phyloP scores from a whole-genome alignment of 2,888 invertebrate species.

The Camptogramma bilineatum region DNA sequence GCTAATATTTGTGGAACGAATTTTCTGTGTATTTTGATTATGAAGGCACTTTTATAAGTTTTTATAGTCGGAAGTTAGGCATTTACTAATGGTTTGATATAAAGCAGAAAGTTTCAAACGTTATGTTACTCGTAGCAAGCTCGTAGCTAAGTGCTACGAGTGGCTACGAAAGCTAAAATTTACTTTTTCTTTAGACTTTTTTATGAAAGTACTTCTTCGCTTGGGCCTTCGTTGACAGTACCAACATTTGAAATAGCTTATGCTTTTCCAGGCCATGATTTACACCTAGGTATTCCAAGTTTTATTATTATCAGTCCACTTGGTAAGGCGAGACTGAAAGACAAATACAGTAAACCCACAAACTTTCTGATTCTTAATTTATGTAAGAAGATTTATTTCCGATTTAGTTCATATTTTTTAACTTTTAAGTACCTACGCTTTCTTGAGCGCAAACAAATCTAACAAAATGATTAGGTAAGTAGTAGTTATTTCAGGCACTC shows the following conservation, averaged over 20 bases:
- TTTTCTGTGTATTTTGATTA: conserved; percentile 27
- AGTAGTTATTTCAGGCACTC: neutral
- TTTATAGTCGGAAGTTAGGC: neutral
- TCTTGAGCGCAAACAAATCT: neutral
- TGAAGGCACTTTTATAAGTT: neutral
- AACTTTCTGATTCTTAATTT: too few species aligned
- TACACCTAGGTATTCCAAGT: neutral
- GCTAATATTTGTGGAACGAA: conserved; percentile 38
- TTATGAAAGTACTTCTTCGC: too few species aligned
- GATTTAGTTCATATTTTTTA: too few species aligned
- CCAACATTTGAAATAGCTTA: neutral
- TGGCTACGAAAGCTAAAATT: neutral
- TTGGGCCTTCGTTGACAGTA: neutral
- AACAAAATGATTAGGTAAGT: neutral
- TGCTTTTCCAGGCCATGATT: neutral
- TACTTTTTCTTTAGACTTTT: too few species aligned
- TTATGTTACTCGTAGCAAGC: neutral
- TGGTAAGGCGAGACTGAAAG: too few species aligned
- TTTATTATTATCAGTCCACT: too few species aligned
- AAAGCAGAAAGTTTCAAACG: neutral
- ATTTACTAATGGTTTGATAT: neutral
- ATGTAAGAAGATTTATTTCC: too few species aligned
- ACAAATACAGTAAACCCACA: too few species aligned
- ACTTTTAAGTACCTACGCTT: too few species aligned
- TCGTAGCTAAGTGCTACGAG: conserved; percentile 2